Base-by-base conservation (phyloP, 2,797 vertebrate species). In the Sebastes glaucus region DNA sequence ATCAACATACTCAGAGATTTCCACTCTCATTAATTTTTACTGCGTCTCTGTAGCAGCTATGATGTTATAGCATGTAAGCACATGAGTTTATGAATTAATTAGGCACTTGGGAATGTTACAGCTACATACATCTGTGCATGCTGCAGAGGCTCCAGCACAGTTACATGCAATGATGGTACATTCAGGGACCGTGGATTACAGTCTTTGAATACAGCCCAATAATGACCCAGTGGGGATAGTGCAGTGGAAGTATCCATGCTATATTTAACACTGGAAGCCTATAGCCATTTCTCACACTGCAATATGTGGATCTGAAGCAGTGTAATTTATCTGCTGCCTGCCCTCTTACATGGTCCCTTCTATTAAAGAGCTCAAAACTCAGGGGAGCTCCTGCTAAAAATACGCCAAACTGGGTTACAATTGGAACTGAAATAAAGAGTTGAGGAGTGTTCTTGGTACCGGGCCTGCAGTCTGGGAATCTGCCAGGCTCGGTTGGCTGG, bases 391-490 rank as follows among this genome's bases (percentile, higher is more conserved):
- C 64, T 27, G 83, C 92, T 94, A 92, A 94, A 93, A 94, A 95
- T 93, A 94, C 32, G 59, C 27, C 59, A 81, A 94, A 94, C 87
- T 94, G 87, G 93, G 92, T 94, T 94, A 93, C 83, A 84, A 74
- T 82, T 55, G 73, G 66, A 83, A 76, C 27, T 71, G 80, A 83
- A 88, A 90, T 71, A 71, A 70, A 89, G 80, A 85, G 77, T 74
- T 64, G 32, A 53, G 67, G 75, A 72, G 52, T 53, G 64, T 77
- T 83, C 46, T 75, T 65, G 70, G 64, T 74, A 5, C 72, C 23
- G 64, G 52, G 64, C 68, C 80, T 71, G 69, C 84, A 77, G 75
- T 28, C 27, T 32, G 46, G 46, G 69, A 80, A 72, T 71, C 56
- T 42, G 57, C 67, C 66, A 28, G 71, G 82, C 79, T 78, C 42